These are phyloP conservation scores for Pegoplata infirma DNA, from an alignment of 2,888 invertebrate species.

Conservation along the genomic window DNA sequence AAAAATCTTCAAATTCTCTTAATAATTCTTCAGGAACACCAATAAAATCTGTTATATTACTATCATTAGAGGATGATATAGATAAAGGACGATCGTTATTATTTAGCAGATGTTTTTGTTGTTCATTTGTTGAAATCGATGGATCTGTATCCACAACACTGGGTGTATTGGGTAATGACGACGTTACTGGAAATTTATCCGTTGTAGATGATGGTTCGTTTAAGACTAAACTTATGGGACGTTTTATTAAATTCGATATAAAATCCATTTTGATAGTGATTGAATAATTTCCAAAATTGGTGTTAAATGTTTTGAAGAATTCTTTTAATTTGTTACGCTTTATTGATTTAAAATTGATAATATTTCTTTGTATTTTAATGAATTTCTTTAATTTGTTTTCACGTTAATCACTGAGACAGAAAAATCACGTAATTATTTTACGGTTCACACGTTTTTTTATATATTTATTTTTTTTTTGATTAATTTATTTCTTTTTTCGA, in stretches of 20 bases:
- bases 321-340: slow-evolving; percentile 40
- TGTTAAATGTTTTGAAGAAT: slow-evolving; percentile 9
- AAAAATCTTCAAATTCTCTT: slow-evolving; percentile 53
- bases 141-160: neutral
- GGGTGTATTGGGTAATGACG: slow-evolving; percentile 36
- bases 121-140: neutral
- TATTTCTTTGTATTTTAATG: slow-evolving; percentile 5
- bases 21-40: slow-evolving; percentile 51
- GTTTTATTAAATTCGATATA: slow-evolving; percentile 75
- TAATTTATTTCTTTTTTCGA: slow-evolving; percentile 12
- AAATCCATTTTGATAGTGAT: slow-evolving; percentile 72
- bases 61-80: slow-evolving; percentile 34
- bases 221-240: slow-evolving; percentile 71
- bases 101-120: neutral
- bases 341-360: slow-evolving; percentile 49
- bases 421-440: slow-evolving; percentile 62
- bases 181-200: slow-evolving; percentile 43
- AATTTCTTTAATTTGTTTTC: slow-evolving; percentile 44
- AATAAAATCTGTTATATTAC: slow-evolving; percentile 49
- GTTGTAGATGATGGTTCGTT: slow-evolving; percentile 56
- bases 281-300: neutral
- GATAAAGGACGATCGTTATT: slow-evolving; percentile 17
- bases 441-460: slow-evolving; percentile 56
- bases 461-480: slow-evolving; percentile 19
- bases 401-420: slow-evolving; percentile 49